Evolutionary conservation across 1,140 invertebrate genomes (phyloP), one percentile per base, ranked within the genome.

Genomic region (Lepidurus couesii): DNA sequence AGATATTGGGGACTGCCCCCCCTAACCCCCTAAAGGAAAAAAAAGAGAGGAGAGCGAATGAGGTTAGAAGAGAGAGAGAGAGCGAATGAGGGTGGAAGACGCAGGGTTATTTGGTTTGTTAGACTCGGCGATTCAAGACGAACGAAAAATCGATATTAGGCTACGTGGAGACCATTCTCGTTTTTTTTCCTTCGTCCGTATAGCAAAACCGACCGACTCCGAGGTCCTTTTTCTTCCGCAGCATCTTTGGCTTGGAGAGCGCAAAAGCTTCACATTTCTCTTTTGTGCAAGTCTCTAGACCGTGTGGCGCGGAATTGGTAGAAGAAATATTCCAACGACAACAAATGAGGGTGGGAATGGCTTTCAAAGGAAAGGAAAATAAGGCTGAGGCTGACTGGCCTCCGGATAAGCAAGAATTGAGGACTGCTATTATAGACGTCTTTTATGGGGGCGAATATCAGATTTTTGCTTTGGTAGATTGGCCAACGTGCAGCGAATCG

Each of bases 81-180:
- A 65, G 21, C 53, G 53, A 21, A 65, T 34, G 34, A 34, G 34
- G 34, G 34, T 34, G n/a, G 53, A 65, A 65, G 13, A 65, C 2
- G n/a, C 53, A 16, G 45, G 53, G 13, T 21, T 13, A 13, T 65
- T 65, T 7, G 53, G 9, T 65, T 65, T 13, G 53, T 16, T 65
- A 16, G 16, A 65, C 53, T 65, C 21, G 16, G 53, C 21, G 53
- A 65, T 65, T 65, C 53, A 65, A 13, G 53, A 16, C n/a, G 6
- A 13, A 65, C 53, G 16, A 65, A 65, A 65, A 7, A 65, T 65
- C 53, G 53, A 65, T 65, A 65, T 65, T 65, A 65, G 53, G n/a
- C 53, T 65, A n/a, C 53, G 3, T 65, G 21, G 16, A 65, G 16
- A 65, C 53, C 9, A 21, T 13, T 21, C 53, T 7, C 4, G 34